Base-by-base conservation (phyloP, 2,888 invertebrate species). In the Autographa pulchrina region DNA sequence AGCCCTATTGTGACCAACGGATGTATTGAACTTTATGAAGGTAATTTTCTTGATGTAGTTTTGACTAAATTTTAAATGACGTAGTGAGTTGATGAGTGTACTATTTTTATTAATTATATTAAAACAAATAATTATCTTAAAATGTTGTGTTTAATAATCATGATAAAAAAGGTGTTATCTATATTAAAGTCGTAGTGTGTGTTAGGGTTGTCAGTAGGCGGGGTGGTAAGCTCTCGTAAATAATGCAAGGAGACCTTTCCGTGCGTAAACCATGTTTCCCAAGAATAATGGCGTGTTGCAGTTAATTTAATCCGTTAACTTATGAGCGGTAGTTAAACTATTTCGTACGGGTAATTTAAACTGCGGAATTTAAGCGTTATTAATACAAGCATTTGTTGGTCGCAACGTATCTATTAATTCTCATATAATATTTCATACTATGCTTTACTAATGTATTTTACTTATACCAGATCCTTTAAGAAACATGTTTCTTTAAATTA, bases 1-100 rank as follows among this genome's bases (percentile, higher is more conserved):
- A 83, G 79, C 84, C 79, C 79, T 83, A 82, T 80, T 77, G 81
- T 80, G 82, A 79, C 76, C 85, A 76, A 83, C 85, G 88, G 89
- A 89, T 90, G 82, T 86, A 83, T 84, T 82, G 83, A 81, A 75
- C 74, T 77, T 78, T 75, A n/a, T 38, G 18, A 83, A 90, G 89
- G 90, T 90, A 89, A 78, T 71, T 75, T 77, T 80, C 72, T 77
- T 61, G 31, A 63, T 58, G 60, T 75, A 75, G 78, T 70, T 67
- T 67, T 20, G 6, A 48, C 5, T 7, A n/a, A 1, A 48, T 48
- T 48, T 48, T 48, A n/a, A 14, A 48, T 8, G 13, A 41, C 41
- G 11, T 41, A 41, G 48, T n/a, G 14, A 7, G 48, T 48, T 48
- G 8, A n/a, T n/a, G 48, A n/a, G 48, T 48, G 48, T 48, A n/a